These are phyloP conservation scores for Chaetodon trifasciatus DNA, from an alignment of 2,797 vertebrate species.

Conservation along the genomic window DNA sequence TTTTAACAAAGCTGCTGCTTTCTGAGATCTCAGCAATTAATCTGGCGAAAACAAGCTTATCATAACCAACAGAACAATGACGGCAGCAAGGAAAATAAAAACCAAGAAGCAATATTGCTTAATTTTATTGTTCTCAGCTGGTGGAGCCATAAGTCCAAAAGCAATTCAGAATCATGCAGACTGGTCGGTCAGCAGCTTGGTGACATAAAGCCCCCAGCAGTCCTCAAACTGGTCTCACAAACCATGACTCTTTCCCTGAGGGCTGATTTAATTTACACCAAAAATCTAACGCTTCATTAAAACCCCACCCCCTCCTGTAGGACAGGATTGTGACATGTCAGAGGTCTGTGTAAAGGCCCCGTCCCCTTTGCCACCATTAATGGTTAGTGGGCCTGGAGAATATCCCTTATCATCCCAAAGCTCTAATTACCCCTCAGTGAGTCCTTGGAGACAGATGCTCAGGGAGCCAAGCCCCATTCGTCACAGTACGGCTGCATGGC, in stretches of 20 bases:
- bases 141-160: constrained; percentile 3
- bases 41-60: neutral
- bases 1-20: neutral
- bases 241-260: constrained; percentile 56
- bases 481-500: constrained; percentile 79
- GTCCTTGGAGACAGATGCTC: constrained; percentile 82
- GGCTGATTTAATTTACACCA: constrained; percentile 64
- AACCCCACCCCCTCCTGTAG: constrained; percentile 43
- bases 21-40: neutral
- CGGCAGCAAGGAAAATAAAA: neutral
- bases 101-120: neutral
- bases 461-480: constrained; percentile 83
- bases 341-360: constrained; percentile 68
- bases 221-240: constrained; percentile 38
- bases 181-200: constrained; percentile 10
- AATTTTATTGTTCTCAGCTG: constrained; percentile 27
- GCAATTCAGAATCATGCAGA: constrained; percentile 34
- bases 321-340: constrained; percentile 65
- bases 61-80: neutral
- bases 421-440: constrained; percentile 81
- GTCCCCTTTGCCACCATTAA: constrained; percentile 69
- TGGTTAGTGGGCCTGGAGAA: constrained; percentile 62
- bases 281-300: constrained; percentile 64
- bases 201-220: constrained; percentile 36
- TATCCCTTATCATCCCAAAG: constrained; percentile 73